A percentile compares a stretch with the other conserved stretches of the same genome.
These are phyloP conservation scores for Rhinogobius similis DNA, from an alignment of 2,113 vertebrate genomes.

Conservation along the genomic window DNA sequence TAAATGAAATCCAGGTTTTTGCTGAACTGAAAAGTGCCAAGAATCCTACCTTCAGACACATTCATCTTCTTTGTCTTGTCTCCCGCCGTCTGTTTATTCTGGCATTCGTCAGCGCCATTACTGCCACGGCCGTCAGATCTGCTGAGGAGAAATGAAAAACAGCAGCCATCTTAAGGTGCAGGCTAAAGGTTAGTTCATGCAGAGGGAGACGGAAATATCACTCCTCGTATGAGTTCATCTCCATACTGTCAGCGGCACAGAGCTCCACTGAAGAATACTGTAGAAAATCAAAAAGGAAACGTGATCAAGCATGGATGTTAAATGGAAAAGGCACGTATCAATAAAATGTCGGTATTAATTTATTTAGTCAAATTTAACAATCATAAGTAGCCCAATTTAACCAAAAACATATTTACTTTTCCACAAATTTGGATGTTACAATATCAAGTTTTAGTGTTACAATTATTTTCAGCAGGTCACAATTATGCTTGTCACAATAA, in stretches of 20 bases:
- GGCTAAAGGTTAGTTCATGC: conserved; percentile 73
- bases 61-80: conserved; percentile 76
- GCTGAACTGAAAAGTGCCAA: conserved; percentile 60
- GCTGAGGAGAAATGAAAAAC: conserved; percentile 73
- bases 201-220: conserved; percentile 52
- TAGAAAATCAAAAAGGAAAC: neutral
- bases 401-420: neutral
- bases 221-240: conserved; percentile 32
- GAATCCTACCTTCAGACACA: conserved; percentile 63
- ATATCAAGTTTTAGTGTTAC: neutral
- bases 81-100: conserved; percentile 75
- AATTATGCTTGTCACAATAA: too few species aligned
- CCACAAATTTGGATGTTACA: neutral
- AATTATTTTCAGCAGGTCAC: too few species aligned
- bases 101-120: conserved; percentile 73
- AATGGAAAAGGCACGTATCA: neutral
- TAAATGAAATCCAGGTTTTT: conserved; percentile 63
- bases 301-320: neutral
- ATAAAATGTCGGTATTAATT: neutral
- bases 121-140: conserved; percentile 68
- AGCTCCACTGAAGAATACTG: neutral
- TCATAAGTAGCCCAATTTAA: neutral
- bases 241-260: conserved; percentile 34
- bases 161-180: conserved; percentile 70
- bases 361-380: too few species aligned